Evolutionary conservation across 2,797 vertebrate genomes (phyloP), one percentile per base, ranked within the genome.

Genomic region (Enteromius viviparus): DNA sequence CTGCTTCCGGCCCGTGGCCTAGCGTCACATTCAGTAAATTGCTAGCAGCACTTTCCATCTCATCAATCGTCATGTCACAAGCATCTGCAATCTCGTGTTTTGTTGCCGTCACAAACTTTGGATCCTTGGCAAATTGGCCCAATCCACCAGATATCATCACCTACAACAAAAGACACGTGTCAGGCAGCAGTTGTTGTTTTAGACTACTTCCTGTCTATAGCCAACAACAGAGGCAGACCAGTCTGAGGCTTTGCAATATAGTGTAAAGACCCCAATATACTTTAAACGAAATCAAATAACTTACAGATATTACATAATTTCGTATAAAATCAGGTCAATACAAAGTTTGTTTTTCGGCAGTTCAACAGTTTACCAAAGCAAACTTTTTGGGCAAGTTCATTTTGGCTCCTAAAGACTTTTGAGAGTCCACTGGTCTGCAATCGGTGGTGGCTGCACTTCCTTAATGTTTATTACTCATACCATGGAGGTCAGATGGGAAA

Each of bases 21-120:
- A 96, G 85, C 3, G 92, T 95, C 69, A 97, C 96, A 0, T 97
- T 98, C 82, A 99, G 95, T 91, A 99, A 94, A 81, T 95, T 96
- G 86, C 96, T 97, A 79, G 98, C 98, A 0, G 98, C 98, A 1
- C 98, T 99, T 92, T 99, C 98, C 98, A 99, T 99, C 92, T 99
- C 98, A 0, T 99, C 97, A 0, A 98, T 97, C 74, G 97, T 99
- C 93, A 99, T 94, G 91, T 98, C 95, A 69, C 98, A 99, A 29
- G 98, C 98, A 19, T 99, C 98, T 0, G 98, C 98, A 1, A 99
- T 98, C 89, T 99, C 98, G 0, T 97, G 95, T 90, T 98, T 98
- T 23, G 97, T 96, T 0, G 93, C 97, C 0, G 96, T 95, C 84
- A 99, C 97, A 89, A 99, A 99, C 78, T 97, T 97, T 37, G 97